Evolutionary conservation across 1,140 invertebrate genomes (phyloP).

Genomic region (Eurosta solidaginis): DNA sequence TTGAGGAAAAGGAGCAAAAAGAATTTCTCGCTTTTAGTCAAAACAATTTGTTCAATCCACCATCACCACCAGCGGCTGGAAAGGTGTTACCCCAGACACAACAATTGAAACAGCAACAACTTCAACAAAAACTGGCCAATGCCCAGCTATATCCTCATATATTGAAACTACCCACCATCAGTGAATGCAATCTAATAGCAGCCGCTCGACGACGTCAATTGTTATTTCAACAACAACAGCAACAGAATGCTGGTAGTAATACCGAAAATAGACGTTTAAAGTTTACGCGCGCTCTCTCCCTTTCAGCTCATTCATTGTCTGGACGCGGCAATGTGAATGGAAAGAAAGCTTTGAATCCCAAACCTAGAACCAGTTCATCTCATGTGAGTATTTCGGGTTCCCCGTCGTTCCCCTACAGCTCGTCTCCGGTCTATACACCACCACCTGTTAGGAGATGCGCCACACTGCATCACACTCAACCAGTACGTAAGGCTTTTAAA

Average conservation of each 20-base stretch:
- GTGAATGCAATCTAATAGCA: conserved; percentile 50
- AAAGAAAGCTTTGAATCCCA: conserved; percentile 22
- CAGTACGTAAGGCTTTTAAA: conserved; percentile 51
- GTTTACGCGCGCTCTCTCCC: conserved; percentile 49
- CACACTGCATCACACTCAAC: conserved; percentile 50
- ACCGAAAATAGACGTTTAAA: conserved; percentile 39
- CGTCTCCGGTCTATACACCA: conserved; percentile 52
- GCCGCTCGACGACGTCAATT: conserved; percentile 35
- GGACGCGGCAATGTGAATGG: conserved; percentile 35
- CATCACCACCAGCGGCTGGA: conserved; percentile 38
- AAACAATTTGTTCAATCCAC: conserved; percentile 45
- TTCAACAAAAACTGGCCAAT: neutral
- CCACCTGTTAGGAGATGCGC: conserved; percentile 53
- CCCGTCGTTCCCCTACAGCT: conserved; percentile 44
- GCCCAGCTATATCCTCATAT: conserved; percentile 40
- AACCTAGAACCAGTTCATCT: neutral
- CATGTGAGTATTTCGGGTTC: conserved; percentile 47
- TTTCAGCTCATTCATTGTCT: conserved; percentile 51
- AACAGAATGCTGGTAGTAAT: neutral
- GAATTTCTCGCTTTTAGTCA: conserved; percentile 55
- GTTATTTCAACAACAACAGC: neutral
- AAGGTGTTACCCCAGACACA: neutral
- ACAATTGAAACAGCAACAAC: conserved; percentile 12
- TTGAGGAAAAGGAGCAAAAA: conserved; percentile 55
- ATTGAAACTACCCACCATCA: conserved; percentile 52